Conservation (phyloP, 2,888 invertebrate genomes). For the Dendrolimus houi region DNA sequence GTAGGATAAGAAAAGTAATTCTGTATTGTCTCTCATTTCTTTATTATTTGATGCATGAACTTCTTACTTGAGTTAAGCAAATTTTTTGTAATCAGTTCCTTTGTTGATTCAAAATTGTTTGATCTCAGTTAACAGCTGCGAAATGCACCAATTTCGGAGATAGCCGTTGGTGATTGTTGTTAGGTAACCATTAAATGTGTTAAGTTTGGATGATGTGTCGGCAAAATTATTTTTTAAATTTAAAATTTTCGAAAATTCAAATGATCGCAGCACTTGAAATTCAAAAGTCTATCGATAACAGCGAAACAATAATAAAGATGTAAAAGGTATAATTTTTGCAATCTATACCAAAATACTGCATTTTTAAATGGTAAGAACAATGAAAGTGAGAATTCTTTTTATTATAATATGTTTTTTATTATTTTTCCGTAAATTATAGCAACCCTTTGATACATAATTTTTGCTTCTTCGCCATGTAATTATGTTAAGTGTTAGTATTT, state of each 20-base stretch:
- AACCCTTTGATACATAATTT: slow-evolving; percentile 30
- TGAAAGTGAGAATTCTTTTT: slow-evolving; percentile 61
- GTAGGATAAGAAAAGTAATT: no score
- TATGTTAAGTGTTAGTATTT: slow-evolving; percentile 31
- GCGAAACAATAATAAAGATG: slow-evolving; percentile 48
- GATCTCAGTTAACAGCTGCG: slow-evolving; percentile 71
- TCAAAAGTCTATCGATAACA: slow-evolving; percentile 27
- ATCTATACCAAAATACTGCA: slow-evolving; percentile 76
- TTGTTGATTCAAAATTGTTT: slow-evolving; percentile 45
- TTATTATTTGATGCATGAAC: slow-evolving; percentile 56
- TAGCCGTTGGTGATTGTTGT: slow-evolving; percentile 60
- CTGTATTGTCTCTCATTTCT: slow-evolving; percentile 1
- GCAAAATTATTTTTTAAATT: slow-evolving; percentile 34
- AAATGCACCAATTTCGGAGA: slow-evolving; percentile 49
- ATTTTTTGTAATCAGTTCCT: slow-evolving; percentile 11
- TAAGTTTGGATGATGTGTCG: slow-evolving; percentile 69
- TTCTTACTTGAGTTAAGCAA: slow-evolving; percentile 21
- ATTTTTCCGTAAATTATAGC: slow-evolving; percentile 27
- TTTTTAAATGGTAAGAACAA: slow-evolving; percentile 64
- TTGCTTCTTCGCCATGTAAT: slow-evolving; percentile 57
- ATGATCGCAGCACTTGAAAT: slow-evolving; percentile 33
- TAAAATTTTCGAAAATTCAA: slow-evolving; percentile 9
- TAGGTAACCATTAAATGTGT: slow-evolving; percentile 44
- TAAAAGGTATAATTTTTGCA: slow-evolving; percentile 48
- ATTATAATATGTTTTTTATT: slow-evolving; percentile 19